These are phyloP conservation scores for Silurus lanzhouensis DNA, from an alignment of 2,797 vertebrate genomes.

Conservation along the genomic window DNA sequence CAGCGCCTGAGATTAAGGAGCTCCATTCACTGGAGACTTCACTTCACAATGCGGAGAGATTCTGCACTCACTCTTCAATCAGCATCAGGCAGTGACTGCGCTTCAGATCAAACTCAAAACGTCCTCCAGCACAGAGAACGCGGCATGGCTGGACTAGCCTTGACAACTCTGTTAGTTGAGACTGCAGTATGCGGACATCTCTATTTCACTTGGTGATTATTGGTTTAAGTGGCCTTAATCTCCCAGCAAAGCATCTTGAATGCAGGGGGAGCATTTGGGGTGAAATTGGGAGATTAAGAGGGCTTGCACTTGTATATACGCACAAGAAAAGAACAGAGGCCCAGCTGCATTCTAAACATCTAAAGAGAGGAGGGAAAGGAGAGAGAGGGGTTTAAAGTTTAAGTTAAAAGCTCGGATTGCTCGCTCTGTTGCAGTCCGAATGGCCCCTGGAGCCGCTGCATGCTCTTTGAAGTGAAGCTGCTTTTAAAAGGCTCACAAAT, in stretches of 20 bases:
- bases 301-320: conserved; percentile 4
- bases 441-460: conserved; percentile 61
- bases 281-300: conserved; percentile 53
- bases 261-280: conserved; percentile 17
- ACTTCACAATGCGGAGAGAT: conserved; percentile 27
- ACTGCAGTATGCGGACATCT: conserved; percentile 38
- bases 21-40: conserved; percentile 38
- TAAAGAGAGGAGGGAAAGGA: not conserved
- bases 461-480: conserved; percentile 74
- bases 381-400: not conserved
- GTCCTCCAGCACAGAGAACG: conserved; percentile 29
- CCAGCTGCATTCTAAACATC: conserved; percentile 42
- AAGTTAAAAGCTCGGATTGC: conserved; percentile 35
- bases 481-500: conserved; percentile 76
- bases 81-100: conserved; percentile 1
- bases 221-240: conserved; percentile 54
- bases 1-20: conserved; percentile 60
- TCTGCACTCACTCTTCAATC: conserved; percentile 60
- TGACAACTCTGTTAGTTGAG: conserved; percentile 50
- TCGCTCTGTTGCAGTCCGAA: conserved; percentile 7
- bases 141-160: conserved; percentile 16
- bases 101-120: conserved; percentile 46
- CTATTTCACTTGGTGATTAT: conserved; percentile 46
- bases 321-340: conserved; percentile 23
- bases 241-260: conserved; percentile 41